Evolutionary conservation across 2,888 invertebrate genomes (phyloP).

Genomic region (Apocheima hispidaria): DNA sequence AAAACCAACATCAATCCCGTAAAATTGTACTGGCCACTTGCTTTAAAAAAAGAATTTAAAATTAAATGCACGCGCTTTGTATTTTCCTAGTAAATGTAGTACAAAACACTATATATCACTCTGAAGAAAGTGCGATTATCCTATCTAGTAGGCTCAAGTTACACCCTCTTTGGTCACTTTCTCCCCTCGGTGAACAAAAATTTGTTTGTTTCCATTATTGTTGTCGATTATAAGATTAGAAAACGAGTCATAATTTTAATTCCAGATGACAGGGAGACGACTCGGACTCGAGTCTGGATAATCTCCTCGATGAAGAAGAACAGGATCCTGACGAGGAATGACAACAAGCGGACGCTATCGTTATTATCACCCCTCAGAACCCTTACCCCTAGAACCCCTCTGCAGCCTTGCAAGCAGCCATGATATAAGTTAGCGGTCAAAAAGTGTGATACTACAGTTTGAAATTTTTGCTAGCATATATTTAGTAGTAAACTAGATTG

Average conservation of each 20-base stretch:
- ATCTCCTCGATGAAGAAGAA: slow-evolving; percentile 76
- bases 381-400: slow-evolving; percentile 9
- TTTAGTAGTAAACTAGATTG: background rate
- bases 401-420: background rate
- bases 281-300: slow-evolving; percentile 85
- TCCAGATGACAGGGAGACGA: slow-evolving; percentile 83
- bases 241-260: slow-evolving; percentile 18
- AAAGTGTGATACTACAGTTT: slow-evolving; percentile 1
- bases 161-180: too few relatives aligned
- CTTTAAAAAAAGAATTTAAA: too few relatives aligned
- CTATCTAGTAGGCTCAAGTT: too few relatives aligned
- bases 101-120: too few relatives aligned
- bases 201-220: background rate
- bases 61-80: too few relatives aligned
- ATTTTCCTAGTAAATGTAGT: too few relatives aligned
- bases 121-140: too few relatives aligned
- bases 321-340: slow-evolving; percentile 73
- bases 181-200: background rate
- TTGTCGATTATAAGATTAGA: background rate
- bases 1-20: too few relatives aligned
- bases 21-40: too few relatives aligned
- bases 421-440: background rate
- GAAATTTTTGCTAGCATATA: slow-evolving; percentile 4
- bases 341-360: slow-evolving; percentile 62
- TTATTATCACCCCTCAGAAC: slow-evolving; percentile 63